Percentiles rank a stretch among this genome's conserved stretches.
Conservation (phyloP, 2,888 invertebrate genomes). For the Rugalucina vietnamica region DNA sequence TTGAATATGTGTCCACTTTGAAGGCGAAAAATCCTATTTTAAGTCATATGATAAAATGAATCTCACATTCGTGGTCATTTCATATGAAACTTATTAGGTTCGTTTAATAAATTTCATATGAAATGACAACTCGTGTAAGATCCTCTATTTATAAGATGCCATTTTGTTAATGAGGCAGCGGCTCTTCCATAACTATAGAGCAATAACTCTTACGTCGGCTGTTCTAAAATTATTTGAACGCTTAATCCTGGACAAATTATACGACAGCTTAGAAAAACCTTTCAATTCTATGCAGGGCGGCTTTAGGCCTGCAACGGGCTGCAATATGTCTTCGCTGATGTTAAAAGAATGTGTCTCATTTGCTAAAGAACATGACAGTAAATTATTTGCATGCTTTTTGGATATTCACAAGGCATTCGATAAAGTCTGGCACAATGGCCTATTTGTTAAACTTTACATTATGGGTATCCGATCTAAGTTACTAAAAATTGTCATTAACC, state of each 20-base stretch:
- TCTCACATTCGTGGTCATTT: too few species aligned
- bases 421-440: conserved; percentile 6
- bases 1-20: too few species aligned
- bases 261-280: background rate
- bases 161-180: too few species aligned
- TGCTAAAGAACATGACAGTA: background rate
- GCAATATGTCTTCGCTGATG: background rate
- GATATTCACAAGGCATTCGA: conserved; percentile 8
- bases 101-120: too few species aligned
- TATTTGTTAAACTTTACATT: background rate
- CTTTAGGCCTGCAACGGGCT: background rate
- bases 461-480: background rate
- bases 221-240: conserved; percentile 8
- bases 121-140: too few species aligned
- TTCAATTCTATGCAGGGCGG: background rate
- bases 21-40: too few species aligned
- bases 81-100: too few species aligned
- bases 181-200: background rate
- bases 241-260: background rate
- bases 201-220: background rate
- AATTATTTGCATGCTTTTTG: conserved; percentile 10
- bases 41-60: too few species aligned
- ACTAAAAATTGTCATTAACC: background rate
- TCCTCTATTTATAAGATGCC: too few species aligned
- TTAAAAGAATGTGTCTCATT: background rate